These are phyloP conservation scores for Ichneumoninae sp. DNA, from an alignment of 2,888 invertebrate genomes.

Conservation along the genomic window DNA sequence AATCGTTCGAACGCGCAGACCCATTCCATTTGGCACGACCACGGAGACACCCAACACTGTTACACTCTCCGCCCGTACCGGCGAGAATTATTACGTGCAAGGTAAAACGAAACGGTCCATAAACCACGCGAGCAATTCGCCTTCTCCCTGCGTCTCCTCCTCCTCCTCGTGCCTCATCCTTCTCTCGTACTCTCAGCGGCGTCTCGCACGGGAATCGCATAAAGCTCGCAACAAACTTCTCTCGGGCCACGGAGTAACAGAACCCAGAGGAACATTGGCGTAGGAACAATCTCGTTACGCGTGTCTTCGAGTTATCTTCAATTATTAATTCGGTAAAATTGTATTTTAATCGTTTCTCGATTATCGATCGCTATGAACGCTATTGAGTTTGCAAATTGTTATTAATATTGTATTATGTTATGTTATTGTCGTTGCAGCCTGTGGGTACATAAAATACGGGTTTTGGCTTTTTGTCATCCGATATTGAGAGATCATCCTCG, in stretches of 20 bases:
- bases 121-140: slow-evolving; percentile 74
- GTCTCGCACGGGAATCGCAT: slow-evolving; percentile 66
- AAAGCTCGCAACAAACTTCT: slow-evolving; percentile 75
- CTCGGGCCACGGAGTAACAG: slow-evolving; percentile 24
- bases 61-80: slow-evolving; percentile 46
- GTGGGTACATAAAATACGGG: too few relatives aligned
- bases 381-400: too few relatives aligned
- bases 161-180: slow-evolving; percentile 11
- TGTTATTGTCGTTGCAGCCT: too few relatives aligned
- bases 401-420: too few relatives aligned
- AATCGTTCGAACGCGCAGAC: too few relatives aligned
- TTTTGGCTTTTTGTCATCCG: too few relatives aligned
- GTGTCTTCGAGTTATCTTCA: not conserved
- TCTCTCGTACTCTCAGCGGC: slow-evolving; percentile 3
- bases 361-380: not conserved
- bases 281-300: not conserved
- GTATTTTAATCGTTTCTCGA: not conserved
- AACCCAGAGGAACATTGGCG: slow-evolving; percentile 22
- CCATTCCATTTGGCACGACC: too few relatives aligned
- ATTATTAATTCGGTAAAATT: not conserved
- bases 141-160: slow-evolving; percentile 40
- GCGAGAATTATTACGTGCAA: slow-evolving; percentile 77
- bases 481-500: too few relatives aligned
- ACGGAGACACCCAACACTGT: slow-evolving; percentile 19
- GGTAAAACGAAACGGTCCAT: slow-evolving; percentile 78